Evolutionary conservation across 2,113 vertebrate species (phyloP), one percentile per base, ranked within the genome.

Genomic region (Semnornis frantzii): DNA sequence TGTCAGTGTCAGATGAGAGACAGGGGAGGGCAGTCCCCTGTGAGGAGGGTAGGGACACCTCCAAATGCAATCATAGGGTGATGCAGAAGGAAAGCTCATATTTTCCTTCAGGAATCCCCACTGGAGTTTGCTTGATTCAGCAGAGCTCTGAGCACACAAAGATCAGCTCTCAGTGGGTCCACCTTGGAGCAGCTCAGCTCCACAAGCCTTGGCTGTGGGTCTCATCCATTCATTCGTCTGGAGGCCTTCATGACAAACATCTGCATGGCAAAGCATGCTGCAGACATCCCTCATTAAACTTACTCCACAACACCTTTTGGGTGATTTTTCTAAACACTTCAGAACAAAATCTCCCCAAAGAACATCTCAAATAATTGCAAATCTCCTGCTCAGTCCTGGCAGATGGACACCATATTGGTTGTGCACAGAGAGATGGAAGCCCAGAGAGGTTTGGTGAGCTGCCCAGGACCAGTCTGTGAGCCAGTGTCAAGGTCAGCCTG

Each of bases 371-470:
- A 44, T 23, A 70, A 72, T 1, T 37, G 27, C 55, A 76, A 80
- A 84, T 15, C 31, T 59, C 15, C 44, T 17, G 16, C 6, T 25
- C 39, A 28, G 5, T 10, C 25, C 57, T n/a, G 34, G 34, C 60
- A 80, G 80, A 39, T 3, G 24, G 60, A 73, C 27, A 59, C n/a
- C 2, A 0, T 16, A 54, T 12, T 0, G 0, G n/a, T 74, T 73
- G 19, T 4, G 12, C 0, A 25, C 0, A 1, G 58, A 57, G n/a
- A 48, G 18, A 65, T 5, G 16, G 52, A 86, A 86, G 73, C 48
- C 23, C 73, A 74, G 42, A 78, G 69, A 68, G 15, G 6, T 70
- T 57, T 48, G 62, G 33, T 68, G 93, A 92, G 48, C 39, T 81
- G 86, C 54, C 24, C 73, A 75, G 66, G 59, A 69, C 28, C 33